Percentiles rank a stretch among this genome's conserved stretches.
Conservation (phyloP, 2,888 invertebrate species). For the Tipula helvola region DNA sequence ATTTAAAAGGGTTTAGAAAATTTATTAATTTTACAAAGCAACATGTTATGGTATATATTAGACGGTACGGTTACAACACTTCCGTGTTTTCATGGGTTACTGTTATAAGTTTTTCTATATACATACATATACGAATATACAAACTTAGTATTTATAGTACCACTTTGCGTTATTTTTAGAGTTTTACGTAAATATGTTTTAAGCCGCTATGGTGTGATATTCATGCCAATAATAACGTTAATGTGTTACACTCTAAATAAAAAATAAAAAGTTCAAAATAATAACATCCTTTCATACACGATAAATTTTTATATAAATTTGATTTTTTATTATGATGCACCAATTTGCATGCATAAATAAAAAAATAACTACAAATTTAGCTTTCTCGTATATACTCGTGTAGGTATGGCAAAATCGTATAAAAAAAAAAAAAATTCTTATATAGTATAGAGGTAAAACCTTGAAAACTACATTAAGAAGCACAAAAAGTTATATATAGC, state of each 20-base stretch:
- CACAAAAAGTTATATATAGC: not conserved
- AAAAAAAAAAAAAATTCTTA: not conserved
- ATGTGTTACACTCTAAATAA: too few relatives aligned
- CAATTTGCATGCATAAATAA: not conserved
- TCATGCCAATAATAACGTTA: too few relatives aligned
- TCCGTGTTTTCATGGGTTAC: too few relatives aligned
- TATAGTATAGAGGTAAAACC: not conserved
- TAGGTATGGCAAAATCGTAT: not conserved
- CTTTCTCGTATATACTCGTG: not conserved
- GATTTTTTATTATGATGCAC: not conserved
- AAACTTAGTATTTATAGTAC: too few relatives aligned
- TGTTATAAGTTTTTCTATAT: too few relatives aligned
- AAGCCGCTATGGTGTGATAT: too few relatives aligned
- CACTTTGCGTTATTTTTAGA: too few relatives aligned
- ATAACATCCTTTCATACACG: not conserved
- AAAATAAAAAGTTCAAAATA: not conserved
- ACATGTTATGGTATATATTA: too few relatives aligned
- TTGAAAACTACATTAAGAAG: not conserved
- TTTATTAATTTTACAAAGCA: too few relatives aligned
- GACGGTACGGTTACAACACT: too few relatives aligned
- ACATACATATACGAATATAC: too few relatives aligned
- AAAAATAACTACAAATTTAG: not conserved
- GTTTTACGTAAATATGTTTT: too few relatives aligned
- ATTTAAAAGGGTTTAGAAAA: not conserved
- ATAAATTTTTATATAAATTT: not conserved